phyloP scores from a whole-genome alignment of 2,888 invertebrate species.

The Thera obeliscata region DNA sequence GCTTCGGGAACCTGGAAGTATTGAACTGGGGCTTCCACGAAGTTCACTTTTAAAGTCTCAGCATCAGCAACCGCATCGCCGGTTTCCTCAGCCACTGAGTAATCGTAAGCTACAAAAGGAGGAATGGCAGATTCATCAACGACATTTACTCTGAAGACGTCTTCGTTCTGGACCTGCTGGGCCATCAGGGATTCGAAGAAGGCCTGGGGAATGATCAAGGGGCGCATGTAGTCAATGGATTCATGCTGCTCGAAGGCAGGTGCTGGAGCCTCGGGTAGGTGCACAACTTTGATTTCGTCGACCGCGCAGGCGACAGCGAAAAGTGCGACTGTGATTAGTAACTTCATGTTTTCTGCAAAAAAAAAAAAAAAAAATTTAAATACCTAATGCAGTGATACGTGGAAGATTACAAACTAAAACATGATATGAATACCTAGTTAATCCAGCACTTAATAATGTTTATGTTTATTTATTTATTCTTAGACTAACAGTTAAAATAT shows the following conservation, averaged over 20 bases:
- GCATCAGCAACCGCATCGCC: background rate
- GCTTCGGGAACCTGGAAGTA: background rate
- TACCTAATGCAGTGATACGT: background rate
- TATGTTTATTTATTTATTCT: too few relatives aligned
- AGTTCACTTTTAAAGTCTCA: conserved; percentile 3
- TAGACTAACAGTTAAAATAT: too few relatives aligned
- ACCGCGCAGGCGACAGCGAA: conserved; percentile 58
- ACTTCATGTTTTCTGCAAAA: conserved; percentile 66
- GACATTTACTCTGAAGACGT: background rate
- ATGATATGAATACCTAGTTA: background rate
- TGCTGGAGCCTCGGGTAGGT: conserved; percentile 16
- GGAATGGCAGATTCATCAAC: conserved; percentile 7
- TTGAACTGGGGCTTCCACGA: conserved; percentile 14
- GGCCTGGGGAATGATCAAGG: conserved; percentile 16
- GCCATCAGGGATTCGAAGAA: conserved; percentile 8
- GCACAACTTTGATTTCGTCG: conserved; percentile 36
- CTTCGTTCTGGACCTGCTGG: background rate
- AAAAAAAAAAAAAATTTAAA: background rate
- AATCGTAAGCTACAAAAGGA: background rate
- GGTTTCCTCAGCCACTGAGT: background rate
- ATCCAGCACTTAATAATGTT: background rate
- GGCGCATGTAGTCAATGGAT: conserved; percentile 23
- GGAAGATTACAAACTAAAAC: background rate
- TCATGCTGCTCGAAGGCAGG: conserved; percentile 9
- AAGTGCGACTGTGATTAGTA: conserved; percentile 61